Evolutionary conservation across 2,888 invertebrate genomes (phyloP).

Genomic region (Spisula solida): DNA sequence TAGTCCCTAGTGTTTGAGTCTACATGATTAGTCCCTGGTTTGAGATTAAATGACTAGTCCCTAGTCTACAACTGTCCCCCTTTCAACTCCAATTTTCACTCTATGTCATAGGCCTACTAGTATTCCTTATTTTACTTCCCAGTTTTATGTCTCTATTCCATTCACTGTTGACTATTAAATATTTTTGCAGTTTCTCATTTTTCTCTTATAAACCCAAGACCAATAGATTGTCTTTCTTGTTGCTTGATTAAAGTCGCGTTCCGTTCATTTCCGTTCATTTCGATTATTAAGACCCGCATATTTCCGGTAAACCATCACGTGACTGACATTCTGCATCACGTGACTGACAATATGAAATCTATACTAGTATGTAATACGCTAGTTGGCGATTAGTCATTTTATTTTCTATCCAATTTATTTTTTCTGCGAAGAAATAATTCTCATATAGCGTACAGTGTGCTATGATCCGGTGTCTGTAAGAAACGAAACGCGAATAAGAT

Average conservation of each 20-base stretch:
- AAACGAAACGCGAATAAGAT: neutral
- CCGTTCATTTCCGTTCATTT: constrained; percentile 13
- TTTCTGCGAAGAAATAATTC: neutral
- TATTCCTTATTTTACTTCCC: no score
- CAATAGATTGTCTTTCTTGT: neutral
- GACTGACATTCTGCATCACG: neutral
- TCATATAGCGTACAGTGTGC: no score
- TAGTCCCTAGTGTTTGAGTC: no score
- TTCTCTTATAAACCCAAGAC: neutral
- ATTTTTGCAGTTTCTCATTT: no score
- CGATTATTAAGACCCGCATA: constrained; percentile 7
- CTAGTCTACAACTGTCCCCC: no score
- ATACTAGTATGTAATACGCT: neutral
- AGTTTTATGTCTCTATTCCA: no score
- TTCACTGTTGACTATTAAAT: no score
- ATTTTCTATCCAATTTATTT: neutral
- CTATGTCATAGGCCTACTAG: no score
- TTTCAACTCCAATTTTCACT: no score
- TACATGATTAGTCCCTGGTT: no score
- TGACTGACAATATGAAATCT: neutral
- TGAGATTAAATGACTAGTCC: no score
- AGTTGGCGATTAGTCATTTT: neutral
- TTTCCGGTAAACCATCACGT: neutral
- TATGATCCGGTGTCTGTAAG: neutral
- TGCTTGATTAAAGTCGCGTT: neutral